These are phyloP conservation scores for Acleris sparsana DNA, from an alignment of 2,888 invertebrate species.

Conservation along the genomic window DNA sequence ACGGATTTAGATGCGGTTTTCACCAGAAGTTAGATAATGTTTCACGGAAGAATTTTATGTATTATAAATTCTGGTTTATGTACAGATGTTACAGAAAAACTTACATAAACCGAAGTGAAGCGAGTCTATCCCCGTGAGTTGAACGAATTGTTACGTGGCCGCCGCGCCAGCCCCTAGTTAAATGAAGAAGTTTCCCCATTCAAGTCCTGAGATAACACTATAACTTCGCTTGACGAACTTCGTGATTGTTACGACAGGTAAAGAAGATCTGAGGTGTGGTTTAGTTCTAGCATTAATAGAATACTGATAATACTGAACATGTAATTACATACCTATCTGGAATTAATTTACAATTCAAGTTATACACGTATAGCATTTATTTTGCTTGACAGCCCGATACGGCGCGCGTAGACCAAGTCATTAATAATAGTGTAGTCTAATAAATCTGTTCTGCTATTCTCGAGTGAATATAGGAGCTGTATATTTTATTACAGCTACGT, in stretches of 20 bases:
- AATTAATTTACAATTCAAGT: conserved; percentile 19
- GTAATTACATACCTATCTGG: conserved; percentile 4
- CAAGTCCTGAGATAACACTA: conserved; percentile 46
- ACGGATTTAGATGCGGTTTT: too few relatives aligned
- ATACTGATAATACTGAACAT: conserved; percentile 5
- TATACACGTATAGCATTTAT: conserved; percentile 17
- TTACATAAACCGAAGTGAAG: too few relatives aligned
- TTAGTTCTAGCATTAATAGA: conserved; percentile 34
- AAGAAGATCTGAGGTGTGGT: conserved; percentile 28
- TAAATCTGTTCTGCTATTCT: conserved; percentile 18
- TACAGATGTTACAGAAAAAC: too few relatives aligned
- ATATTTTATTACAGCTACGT: conserved; percentile 5
- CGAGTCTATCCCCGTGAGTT: conserved; percentile 10
- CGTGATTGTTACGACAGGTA: conserved; percentile 41
- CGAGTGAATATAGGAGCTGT: conserved; percentile 12
- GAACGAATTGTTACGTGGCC: conserved; percentile 27
- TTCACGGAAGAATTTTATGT: too few relatives aligned
- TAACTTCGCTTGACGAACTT: conserved; percentile 42
- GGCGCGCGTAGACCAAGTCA: conserved; percentile 5
- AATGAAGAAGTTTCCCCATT: conserved; percentile 47
- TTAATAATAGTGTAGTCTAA: conserved; percentile 28
- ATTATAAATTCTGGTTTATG: too few relatives aligned
- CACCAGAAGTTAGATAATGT: too few relatives aligned
- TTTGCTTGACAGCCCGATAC: conserved; percentile 18
- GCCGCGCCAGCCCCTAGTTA: conserved; percentile 36